Evolutionary conservation across 1,140 invertebrate genomes (phyloP).

Genomic region (Polypedilum pembai): DNA sequence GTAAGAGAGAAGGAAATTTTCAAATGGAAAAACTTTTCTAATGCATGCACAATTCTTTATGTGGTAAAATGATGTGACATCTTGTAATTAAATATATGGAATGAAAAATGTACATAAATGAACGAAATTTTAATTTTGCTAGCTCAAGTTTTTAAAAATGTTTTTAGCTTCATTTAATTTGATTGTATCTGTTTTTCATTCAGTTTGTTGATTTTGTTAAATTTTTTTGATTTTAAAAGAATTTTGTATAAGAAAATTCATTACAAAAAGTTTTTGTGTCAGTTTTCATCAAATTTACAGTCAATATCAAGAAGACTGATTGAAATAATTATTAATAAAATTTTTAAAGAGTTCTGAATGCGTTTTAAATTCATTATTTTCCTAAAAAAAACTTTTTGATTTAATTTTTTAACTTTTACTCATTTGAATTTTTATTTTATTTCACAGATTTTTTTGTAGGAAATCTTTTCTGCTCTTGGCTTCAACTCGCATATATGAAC

Average conservation of each 20-base stretch:
- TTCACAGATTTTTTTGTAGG: neutral
- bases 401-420: neutral
- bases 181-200: neutral
- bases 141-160: neutral
- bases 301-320: too few species aligned
- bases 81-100: slow-evolving; percentile 8
- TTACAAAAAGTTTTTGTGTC: too few species aligned
- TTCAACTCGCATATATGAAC: neutral
- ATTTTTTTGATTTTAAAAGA: neutral
- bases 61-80: slow-evolving; percentile 17
- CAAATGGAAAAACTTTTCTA: slow-evolving; percentile 12
- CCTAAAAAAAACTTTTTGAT: neutral
- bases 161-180: neutral
- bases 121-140: neutral
- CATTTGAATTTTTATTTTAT: neutral
- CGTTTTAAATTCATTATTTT: too few species aligned
- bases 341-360: too few species aligned
- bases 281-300: too few species aligned
- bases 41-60: slow-evolving; percentile 2
- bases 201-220: neutral
- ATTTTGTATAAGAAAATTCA: too few species aligned
- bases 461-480: neutral
- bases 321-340: too few species aligned
- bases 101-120: neutral
- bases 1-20: neutral